Percentiles rank a stretch among this genome's conserved stretches.
These are phyloP conservation scores for Archips crataeganus DNA, from an alignment of 2,888 invertebrate species.

Conservation along the genomic window DNA sequence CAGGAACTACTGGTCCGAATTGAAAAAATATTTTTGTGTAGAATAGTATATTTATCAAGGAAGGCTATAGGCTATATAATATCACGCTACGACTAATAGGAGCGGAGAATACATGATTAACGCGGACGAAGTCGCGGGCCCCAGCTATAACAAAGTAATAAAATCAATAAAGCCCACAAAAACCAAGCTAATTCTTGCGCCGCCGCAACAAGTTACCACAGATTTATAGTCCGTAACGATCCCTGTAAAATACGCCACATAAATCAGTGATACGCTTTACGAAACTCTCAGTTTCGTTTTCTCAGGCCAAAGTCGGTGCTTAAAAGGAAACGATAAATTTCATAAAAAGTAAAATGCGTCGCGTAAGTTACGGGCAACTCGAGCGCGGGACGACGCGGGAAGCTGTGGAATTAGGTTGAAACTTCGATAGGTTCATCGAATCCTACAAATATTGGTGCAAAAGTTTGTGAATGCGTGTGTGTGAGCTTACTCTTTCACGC, in stretches of 20 bases:
- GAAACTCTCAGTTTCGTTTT: slow-evolving; percentile 50
- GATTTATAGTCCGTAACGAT: slow-evolving; percentile 77
- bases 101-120: too few species aligned
- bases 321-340: slow-evolving; percentile 57
- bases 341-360: slow-evolving; percentile 45
- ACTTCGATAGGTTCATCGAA: background rate
- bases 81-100: too few species aligned
- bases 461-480: too few species aligned
- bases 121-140: too few species aligned
- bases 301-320: slow-evolving; percentile 40
- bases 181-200: slow-evolving; percentile 59
- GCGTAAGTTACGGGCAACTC: slow-evolving; percentile 27
- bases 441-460: too few species aligned
- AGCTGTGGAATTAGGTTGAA: slow-evolving; percentile 22
- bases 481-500: too few species aligned
- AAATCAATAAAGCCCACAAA: slow-evolving; percentile 27
- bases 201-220: slow-evolving; percentile 74
- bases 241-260: slow-evolving; percentile 70
- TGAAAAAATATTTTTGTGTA: too few species aligned
- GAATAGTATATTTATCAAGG: too few species aligned
- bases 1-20: too few species aligned
- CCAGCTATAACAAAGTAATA: background rate
- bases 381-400: slow-evolving; percentile 19
- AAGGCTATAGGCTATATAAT: too few species aligned
- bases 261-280: slow-evolving; percentile 68